A percentile compares a stretch with the other conserved stretches of the same genome.
Conservation (phyloP, 2,888 invertebrate species). For the Mayetiola destructor region DNA sequence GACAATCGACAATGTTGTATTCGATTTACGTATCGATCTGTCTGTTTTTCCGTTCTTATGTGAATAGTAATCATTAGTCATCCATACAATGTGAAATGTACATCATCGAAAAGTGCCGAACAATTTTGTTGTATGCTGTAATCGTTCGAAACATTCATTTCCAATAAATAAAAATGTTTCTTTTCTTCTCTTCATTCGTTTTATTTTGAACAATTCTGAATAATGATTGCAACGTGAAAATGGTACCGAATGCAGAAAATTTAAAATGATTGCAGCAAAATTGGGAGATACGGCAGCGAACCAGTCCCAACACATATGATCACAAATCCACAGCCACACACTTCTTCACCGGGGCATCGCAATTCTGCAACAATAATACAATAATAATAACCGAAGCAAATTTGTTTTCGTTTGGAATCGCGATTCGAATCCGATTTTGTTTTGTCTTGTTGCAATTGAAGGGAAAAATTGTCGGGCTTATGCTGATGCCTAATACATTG, state of each 20-base stretch:
- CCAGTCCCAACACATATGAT: no score
- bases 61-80: no score
- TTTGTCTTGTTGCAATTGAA: background rate
- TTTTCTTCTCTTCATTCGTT: no score
- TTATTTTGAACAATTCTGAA: constrained; percentile 11
- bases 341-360: background rate
- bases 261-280: constrained; percentile 2
- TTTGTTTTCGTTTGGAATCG: constrained; percentile 12
- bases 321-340: no score
- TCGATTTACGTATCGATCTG: background rate
- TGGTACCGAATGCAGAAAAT: background rate
- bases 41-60: background rate
- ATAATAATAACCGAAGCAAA: constrained; percentile 7
- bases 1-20: no score
- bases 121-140: background rate
- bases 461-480: no score
- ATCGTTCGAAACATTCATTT: constrained; percentile 12
- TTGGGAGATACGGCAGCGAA: background rate
- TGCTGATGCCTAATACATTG: no score
- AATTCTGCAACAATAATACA: constrained; percentile 2
- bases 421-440: background rate
- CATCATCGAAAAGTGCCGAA: no score
- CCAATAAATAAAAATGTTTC: constrained; percentile 12
- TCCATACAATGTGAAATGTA: no score
- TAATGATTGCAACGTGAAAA: constrained; percentile 10